Evolutionary conservation across 2,797 vertebrate genomes (phyloP), one percentile per base, ranked within the genome.

Genomic region (Cyprinodon diabolis): DNA sequence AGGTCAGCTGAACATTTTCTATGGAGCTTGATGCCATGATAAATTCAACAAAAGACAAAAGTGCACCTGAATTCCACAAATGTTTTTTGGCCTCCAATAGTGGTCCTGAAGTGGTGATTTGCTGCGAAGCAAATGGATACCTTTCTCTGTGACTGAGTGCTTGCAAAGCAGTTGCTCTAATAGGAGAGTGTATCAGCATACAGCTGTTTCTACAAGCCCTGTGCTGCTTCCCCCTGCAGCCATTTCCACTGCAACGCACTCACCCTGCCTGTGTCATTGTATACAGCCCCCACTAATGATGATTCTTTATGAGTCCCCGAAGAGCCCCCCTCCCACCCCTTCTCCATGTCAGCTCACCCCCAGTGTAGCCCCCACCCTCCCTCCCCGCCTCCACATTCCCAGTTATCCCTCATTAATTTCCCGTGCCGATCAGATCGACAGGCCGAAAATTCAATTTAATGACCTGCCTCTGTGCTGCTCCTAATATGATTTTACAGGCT

Each of bases 401-500:
- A 92, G 93, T 91, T 91, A 92, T 93, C 92, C 92, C 83, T 90
- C 88, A 93, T 95, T 96, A 94, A 94, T 95, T 95, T 95, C 95
- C 91, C 80, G 90, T 90, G 87, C 93, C 87, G 89, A 94, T 95
- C 94, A 93, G 93, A 93, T 92, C 90, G 94, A 94, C 92, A 95
- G 93, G 92, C 94, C 80, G 94, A 95, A 95, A 95, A 95, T 94
- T 94, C 93, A 94, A 95, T 96, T 94, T 95, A 96, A 96, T 95
- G 94, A 96, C 94, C 95, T 93, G 93, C 93, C 92, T 95, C 91
- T 93, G 94, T 92, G 91, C 93, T 92, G 91, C 90, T 92, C 92
- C 91, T 95, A 95, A 95, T 96, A 93, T 94, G 95, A 96, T 96
- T 96, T 95, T 94, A 95, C 94, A 94, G 96, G 94, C 95, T 92